Evolutionary conservation across 2,113 vertebrate species (phyloP).

Genomic region (Martes martes): DNA sequence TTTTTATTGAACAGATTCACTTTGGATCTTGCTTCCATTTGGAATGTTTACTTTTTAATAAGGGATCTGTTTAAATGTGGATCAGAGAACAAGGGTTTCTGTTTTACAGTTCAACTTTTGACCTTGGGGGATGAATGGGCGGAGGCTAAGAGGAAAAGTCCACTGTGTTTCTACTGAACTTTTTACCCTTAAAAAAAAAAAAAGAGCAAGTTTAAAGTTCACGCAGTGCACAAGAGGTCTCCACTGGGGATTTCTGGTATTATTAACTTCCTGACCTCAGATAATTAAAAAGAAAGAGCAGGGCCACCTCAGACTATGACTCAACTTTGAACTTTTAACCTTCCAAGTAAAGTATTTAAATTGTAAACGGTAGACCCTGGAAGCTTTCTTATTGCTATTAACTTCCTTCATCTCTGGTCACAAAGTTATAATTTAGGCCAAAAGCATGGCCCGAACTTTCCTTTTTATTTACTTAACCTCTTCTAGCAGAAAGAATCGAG

Average conservation of each 20-base stretch:
- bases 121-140: conserved; percentile 85
- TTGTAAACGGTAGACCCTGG: conserved; percentile 79
- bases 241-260: conserved; percentile 88
- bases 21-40: conserved; percentile 81
- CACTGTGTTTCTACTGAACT: conserved; percentile 86
- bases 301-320: conserved; percentile 84
- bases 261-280: conserved; percentile 91
- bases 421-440: conserved; percentile 65
- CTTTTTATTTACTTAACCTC: conserved; percentile 75
- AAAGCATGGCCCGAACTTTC: conserved; percentile 71
- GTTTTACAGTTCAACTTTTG: conserved; percentile 89
- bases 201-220: conserved; percentile 87
- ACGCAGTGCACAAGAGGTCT: conserved; percentile 86
- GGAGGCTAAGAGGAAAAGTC: conserved; percentile 83
- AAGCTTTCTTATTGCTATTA: conserved; percentile 79
- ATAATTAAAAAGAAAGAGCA: conserved; percentile 89
- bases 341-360: conserved; percentile 81
- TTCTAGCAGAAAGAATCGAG: conserved; percentile 71
- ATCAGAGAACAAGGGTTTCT: conserved; percentile 87
- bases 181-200: conserved; percentile 86
- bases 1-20: conserved; percentile 82
- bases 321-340: conserved; percentile 91
- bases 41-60: conserved; percentile 88
- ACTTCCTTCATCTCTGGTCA: conserved; percentile 75
- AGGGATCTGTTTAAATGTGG: conserved; percentile 86